Evolutionary conservation across 2,797 vertebrate species (phyloP), one percentile per base, ranked within the genome.

Genomic region (Enteromius trimaculatus): DNA sequence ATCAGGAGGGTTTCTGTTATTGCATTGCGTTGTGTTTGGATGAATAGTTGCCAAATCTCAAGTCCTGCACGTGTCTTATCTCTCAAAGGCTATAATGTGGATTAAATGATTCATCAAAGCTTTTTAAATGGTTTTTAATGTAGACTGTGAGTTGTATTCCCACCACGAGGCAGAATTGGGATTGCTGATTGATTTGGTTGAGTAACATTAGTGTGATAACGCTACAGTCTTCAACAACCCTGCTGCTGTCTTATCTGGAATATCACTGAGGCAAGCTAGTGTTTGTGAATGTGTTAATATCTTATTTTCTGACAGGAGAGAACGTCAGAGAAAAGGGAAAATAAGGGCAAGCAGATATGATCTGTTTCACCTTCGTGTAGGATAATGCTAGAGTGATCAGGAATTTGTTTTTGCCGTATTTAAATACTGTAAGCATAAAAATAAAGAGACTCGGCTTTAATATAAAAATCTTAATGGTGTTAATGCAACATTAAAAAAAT

Each of bases 81-180:
- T 82, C 72, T 82, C 81, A 23, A 11, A 29, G 49, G 47, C 64
- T 78, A 21, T 68, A 82, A 82, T 77, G 72, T 44, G 72, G 37
- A 82, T 58, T 82, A 69, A 69, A 82, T 82, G 81, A 69, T 62
- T 76, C 72, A 77, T 82, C 53, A 77, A 58, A 37, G 51, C 37
- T 69, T 49, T 77, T 77, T 82, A 77, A 77, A 77, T 82, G 64
- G 4, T 69, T 82, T 81, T 82, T 77, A 69, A 82, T 82, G 72
- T 69, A 77, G 64, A 55, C 53, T 69, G 37, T 76, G 64, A 58
- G 34, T 47, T 55, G 47, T 82, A 68, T 82, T 76, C 62, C 80
- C 72, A 77, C 62, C 72, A 82, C 62, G 58, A 77, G 64, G 62
- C 47, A 58, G 21, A 58, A 77, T 77, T 66, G 21, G 51, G 72